Evolutionary conservation across 2,888 invertebrate species (phyloP), one percentile per base, ranked within the genome.

Genomic region (Drosophila setosimentum): DNA sequence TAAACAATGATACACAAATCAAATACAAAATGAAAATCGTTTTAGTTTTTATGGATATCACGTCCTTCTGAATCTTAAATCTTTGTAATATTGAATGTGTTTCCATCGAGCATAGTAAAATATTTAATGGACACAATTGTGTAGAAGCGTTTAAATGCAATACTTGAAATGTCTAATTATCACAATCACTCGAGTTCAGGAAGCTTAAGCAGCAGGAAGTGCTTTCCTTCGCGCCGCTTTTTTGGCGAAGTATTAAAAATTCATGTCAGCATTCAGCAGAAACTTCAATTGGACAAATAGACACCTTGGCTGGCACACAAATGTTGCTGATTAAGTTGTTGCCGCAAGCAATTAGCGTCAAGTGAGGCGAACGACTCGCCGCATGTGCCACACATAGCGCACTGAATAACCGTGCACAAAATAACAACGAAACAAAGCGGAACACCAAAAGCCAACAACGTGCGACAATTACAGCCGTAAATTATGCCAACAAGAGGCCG

Each of bases 401-500:
- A 53, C 62, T 65, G 72, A 59, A 69, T 48, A 78, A 67, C 53
- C 33, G 29, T 71, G 55, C 72, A 60, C 49, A 58, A 62, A 60
- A 66, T 68, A 73, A 65, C 65, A 66, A 58, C 62, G 48, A 74
- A 72, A 64, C 59, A 80, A 82, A 68, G 55, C 68, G 65, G 54
- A 78, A 73, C 68, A 67, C 53, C 66, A 53, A 78, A 78, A 77
- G 70, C 60, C 78, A 77, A 77, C 84, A 82, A 80, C 73, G 73
- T 81, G 80, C 78, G 76, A 80, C 89, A 86, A 88, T 86, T 88
- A 88, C 86, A 80, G 72, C 76, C 78, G 87, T 86, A 86, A 86
- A 82, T 84, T 88, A 83, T 83, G 84, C 83, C 83, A 83, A 79
- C 83, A 81, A 77, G 76, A 76, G 72, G 60, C 79, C 66, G 54